These are phyloP conservation scores for Panopea generosa DNA, from an alignment of 2,888 invertebrate genomes.

Conservation along the genomic window DNA sequence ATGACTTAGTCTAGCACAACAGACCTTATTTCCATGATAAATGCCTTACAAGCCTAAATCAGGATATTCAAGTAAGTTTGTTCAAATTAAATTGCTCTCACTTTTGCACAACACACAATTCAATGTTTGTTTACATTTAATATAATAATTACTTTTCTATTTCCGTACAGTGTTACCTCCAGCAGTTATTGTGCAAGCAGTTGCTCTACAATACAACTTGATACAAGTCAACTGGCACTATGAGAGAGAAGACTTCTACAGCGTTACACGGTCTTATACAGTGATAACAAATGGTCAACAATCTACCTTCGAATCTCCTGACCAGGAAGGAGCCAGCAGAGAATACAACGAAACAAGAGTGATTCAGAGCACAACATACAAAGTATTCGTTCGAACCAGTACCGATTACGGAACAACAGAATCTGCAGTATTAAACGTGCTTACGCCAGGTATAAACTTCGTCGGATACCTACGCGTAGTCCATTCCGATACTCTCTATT, in stretches of 20 bases:
- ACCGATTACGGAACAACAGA: constrained; percentile 31
- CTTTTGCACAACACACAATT: too few species aligned
- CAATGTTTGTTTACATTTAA: too few species aligned
- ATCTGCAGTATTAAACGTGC: constrained; percentile 13
- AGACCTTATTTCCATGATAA: too few species aligned
- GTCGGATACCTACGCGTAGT: too few species aligned
- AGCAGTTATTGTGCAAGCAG: constrained; percentile 24
- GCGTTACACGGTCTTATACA: constrained; percentile 35
- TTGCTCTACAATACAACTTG: constrained; percentile 17
- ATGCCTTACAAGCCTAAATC: too few species aligned
- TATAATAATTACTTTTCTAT: too few species aligned
- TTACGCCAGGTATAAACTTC: constrained; percentile 49
- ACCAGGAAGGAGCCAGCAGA: background rate
- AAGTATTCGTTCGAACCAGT: constrained; percentile 33
- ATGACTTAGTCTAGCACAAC: too few species aligned
- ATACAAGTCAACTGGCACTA: constrained; percentile 43
- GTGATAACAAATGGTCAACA: constrained; percentile 12
- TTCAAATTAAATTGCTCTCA: too few species aligned
- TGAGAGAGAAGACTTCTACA: constrained; percentile 25
- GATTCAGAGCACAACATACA: constrained; percentile 29
- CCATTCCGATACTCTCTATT: too few species aligned
- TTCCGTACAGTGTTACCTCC: constrained; percentile 55
- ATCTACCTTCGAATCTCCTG: constrained; percentile 4
- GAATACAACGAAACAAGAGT: constrained; percentile 40
- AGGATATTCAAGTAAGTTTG: too few species aligned